A percentile compares a stretch with the other conserved stretches of the same genome.
phyloP scores from a whole-genome alignment of 2,113 vertebrate genomes.

The Lanius collurio region DNA sequence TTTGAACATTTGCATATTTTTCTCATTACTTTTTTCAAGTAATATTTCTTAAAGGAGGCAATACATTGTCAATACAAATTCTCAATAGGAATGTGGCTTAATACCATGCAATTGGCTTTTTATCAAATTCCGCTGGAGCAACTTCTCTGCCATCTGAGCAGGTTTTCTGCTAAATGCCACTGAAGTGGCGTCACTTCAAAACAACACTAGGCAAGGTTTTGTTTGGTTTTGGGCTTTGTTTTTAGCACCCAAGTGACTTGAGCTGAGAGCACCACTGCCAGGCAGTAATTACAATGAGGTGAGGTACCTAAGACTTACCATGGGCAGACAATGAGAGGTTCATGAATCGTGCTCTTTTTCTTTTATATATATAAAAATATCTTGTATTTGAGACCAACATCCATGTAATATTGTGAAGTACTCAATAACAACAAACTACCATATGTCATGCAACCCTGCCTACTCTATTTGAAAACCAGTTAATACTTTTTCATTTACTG shows the following conservation, averaged over 20 bases:
- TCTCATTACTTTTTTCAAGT: background rate
- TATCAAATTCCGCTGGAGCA: conserved; percentile 72
- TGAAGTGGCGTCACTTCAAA: conserved; percentile 73
- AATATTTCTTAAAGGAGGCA: conserved; percentile 38
- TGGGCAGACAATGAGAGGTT: background rate
- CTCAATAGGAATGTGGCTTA: conserved; percentile 69
- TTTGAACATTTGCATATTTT: background rate
- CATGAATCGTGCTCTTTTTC: background rate
- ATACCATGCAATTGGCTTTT: conserved; percentile 68
- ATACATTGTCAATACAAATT: conserved; percentile 68
- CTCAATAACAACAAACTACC: conserved; percentile 44
- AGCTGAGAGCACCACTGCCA: background rate
- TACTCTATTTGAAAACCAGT: conserved; percentile 43
- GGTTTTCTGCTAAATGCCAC: conserved; percentile 74
- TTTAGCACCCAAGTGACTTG: conserved; percentile 28
- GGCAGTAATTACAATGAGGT: background rate
- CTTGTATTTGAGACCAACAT: background rate
- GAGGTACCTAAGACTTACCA: background rate
- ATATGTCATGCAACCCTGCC: conserved; percentile 56
- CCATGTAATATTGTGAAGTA: background rate
- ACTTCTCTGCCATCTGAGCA: conserved; percentile 74
- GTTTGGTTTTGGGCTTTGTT: conserved; percentile 64
- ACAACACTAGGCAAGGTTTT: conserved; percentile 67
- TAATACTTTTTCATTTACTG: conserved; percentile 38
- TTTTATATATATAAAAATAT: background rate